phyloP scores from a whole-genome alignment of 1,140 invertebrate genomes.

The Drosophila triauraria region DNA sequence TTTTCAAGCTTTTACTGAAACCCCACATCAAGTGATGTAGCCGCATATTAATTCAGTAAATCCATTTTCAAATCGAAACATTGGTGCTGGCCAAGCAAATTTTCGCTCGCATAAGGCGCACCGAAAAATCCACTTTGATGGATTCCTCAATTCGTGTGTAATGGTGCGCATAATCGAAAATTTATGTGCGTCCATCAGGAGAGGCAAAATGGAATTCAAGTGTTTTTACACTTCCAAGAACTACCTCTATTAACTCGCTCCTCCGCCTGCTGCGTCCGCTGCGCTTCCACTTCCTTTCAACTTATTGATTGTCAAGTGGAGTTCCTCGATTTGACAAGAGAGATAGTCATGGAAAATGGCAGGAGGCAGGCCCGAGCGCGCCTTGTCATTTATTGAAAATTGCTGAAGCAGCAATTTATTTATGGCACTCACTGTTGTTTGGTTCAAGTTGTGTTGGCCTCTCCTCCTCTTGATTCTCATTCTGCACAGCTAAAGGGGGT shows the following conservation, averaged over 20 bases:
- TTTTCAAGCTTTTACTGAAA: not conserved
- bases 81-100: not conserved
- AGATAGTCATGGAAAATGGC: conserved; percentile 9
- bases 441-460: conserved; percentile 5
- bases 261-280: not conserved
- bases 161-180: conserved; percentile 67
- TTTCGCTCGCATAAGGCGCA: conserved; percentile 6
- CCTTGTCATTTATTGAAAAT: conserved; percentile 66
- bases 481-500: not conserved
- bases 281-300: conserved; percentile 21
- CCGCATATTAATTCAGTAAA: conserved; percentile 6
- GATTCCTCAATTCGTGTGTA: conserved; percentile 52
- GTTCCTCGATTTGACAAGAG: conserved; percentile 41
- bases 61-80: conserved; percentile 35
- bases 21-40: not conserved
- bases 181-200: conserved; percentile 64
- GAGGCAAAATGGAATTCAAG: conserved; percentile 53
- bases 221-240: conserved; percentile 62
- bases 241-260: conserved; percentile 60
- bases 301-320: conserved; percentile 55
- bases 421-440: conserved; percentile 51
- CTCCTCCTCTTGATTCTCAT: conserved; percentile 3
- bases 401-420: conserved; percentile 70
- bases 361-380: conserved; percentile 1
- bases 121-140: conserved; percentile 38